A percentile compares a stretch with the other conserved stretches of the same genome.
Conservation (phyloP, 2,113 vertebrate species). For the Tupaia chinensis region DNA sequence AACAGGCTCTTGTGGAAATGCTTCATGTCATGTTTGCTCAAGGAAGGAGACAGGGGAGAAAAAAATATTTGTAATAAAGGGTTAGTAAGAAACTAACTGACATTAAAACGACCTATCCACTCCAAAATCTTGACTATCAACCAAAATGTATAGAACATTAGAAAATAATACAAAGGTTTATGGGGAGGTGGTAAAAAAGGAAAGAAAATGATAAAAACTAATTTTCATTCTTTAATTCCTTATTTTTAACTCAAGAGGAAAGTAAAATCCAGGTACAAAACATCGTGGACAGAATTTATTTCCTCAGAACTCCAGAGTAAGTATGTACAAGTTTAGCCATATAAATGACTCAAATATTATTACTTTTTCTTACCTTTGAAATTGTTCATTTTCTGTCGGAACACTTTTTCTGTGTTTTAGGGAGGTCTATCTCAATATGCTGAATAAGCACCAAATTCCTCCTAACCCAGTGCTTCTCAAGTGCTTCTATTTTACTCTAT, state of each 20-base stretch:
- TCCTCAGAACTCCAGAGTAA: background rate
- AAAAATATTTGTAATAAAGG: background rate
- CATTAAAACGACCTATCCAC: conserved; percentile 56
- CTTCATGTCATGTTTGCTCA: conserved; percentile 46
- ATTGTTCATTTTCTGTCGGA: background rate
- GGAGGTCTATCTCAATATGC: background rate
- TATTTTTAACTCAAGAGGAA: background rate
- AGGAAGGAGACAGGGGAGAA: conserved; percentile 48
- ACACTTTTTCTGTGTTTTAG: background rate
- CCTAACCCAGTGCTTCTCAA: background rate
- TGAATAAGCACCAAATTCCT: background rate
- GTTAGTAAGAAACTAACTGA: conserved; percentile 62
- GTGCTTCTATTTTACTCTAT: background rate
- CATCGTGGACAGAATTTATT: background rate
- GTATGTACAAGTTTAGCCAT: background rate
- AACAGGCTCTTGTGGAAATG: conserved; percentile 62
- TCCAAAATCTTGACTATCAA: conserved; percentile 60
- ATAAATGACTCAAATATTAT: conserved; percentile 21
- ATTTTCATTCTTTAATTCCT: background rate
- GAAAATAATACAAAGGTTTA: conserved; percentile 26
- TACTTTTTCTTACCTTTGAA: background rate
- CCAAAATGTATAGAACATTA: conserved; percentile 2
- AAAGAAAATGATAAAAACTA: background rate
- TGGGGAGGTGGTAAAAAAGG: background rate
- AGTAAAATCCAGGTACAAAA: background rate